Evolutionary conservation across 2,113 vertebrate species (phyloP).

Genomic region (Aegithalos caudatus): DNA sequence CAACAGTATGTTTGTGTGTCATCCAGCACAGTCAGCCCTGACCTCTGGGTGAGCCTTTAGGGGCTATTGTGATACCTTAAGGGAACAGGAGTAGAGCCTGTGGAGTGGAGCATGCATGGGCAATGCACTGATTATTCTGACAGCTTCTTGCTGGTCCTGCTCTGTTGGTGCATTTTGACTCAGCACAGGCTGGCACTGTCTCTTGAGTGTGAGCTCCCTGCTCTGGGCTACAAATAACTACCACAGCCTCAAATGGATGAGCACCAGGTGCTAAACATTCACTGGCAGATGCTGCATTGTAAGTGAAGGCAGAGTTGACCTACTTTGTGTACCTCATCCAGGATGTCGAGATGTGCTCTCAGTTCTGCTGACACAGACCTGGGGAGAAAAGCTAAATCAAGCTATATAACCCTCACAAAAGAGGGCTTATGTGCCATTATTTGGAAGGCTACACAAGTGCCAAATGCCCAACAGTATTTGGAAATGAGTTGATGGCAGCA

Average conservation of each 20-base stretch:
- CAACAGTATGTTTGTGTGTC: background rate
- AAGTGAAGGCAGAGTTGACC: conserved; percentile 16
- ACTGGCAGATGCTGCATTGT: conserved; percentile 5
- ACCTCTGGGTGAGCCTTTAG: background rate
- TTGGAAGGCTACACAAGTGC: background rate
- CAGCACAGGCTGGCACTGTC: background rate
- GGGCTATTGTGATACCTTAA: background rate
- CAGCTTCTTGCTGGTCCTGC: background rate
- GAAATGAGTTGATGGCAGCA: background rate
- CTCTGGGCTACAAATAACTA: background rate
- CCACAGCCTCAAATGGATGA: background rate
- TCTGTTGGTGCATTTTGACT: background rate
- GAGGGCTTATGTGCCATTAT: background rate
- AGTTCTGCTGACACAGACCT: background rate
- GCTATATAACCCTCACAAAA: background rate
- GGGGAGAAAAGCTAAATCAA: background rate
- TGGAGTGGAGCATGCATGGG: fast-evolving
- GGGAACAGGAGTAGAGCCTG: background rate
- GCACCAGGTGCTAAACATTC: background rate
- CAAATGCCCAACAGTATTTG: background rate
- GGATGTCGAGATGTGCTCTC: background rate
- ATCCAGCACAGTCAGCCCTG: background rate
- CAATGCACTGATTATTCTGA: background rate
- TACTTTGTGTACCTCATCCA: background rate
- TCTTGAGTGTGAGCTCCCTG: background rate